Conservation (phyloP, 2,797 vertebrate genomes). For the Girardinus metallicus region DNA sequence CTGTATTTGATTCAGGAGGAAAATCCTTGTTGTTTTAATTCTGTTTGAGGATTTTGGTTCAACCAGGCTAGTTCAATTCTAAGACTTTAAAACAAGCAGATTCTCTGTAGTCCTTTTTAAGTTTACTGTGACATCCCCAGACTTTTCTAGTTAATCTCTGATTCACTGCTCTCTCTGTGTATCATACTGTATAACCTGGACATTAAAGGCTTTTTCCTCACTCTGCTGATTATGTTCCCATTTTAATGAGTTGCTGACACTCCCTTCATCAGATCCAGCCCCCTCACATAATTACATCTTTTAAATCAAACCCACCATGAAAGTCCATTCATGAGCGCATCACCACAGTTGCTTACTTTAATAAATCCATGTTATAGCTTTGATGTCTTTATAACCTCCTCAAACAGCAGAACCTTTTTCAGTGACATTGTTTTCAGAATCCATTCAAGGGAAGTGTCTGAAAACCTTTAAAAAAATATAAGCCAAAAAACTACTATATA, state of each 20-base stretch:
- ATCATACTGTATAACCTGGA: not conserved
- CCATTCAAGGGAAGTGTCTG: not conserved
- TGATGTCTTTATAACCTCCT: not conserved
- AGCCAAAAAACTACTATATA: not conserved
- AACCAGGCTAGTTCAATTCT: too few species aligned
- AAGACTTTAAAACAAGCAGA: not conserved
- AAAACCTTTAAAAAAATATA: not conserved
- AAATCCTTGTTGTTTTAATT: not conserved
- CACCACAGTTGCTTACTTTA: not conserved
- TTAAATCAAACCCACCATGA: not conserved
- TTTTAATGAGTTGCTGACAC: not conserved
- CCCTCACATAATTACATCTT: not conserved
- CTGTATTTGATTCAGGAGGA: not conserved
- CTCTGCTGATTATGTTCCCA: not conserved
- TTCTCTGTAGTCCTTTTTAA: not conserved
- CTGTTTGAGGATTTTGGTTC: not conserved
- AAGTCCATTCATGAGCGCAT: slow-evolving; percentile 7
- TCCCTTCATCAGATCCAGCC: not conserved
- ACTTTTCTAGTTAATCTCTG: slow-evolving; percentile 10
- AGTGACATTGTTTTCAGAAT: not conserved
- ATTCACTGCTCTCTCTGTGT: slow-evolving; percentile 1
- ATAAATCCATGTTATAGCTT: not conserved
- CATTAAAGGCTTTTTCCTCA: not conserved
- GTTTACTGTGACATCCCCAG: not conserved
- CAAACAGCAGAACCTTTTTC: not conserved